Evolutionary conservation across 2,888 invertebrate genomes (phyloP).

Genomic region (Trachelus tabidus): DNA sequence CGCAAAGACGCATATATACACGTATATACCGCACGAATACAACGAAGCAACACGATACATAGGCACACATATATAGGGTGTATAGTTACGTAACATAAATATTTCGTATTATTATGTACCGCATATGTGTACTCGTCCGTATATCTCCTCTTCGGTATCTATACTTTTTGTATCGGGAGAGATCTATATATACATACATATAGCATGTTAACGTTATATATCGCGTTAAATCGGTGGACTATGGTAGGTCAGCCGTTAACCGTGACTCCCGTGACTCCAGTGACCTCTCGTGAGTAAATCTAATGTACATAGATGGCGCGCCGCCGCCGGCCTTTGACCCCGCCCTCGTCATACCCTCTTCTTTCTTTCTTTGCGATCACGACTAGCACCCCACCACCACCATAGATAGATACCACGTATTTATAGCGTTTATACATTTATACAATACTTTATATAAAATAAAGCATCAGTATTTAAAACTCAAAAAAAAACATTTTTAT

Average conservation of each 20-base stretch:
- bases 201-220: conserved; percentile 55
- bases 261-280: too few species aligned
- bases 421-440: conserved; percentile 67
- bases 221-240: conserved; percentile 64
- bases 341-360: conserved; percentile 65
- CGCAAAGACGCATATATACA: conserved; percentile 30
- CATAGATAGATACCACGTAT: conserved; percentile 67
- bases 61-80: conserved; percentile 32
- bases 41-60: conserved; percentile 27
- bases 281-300: conserved; percentile 59
- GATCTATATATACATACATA: conserved; percentile 53
- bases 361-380: conserved; percentile 66
- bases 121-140: conserved; percentile 47
- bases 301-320: conserved; percentile 66
- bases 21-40: conserved; percentile 30
- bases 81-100: too few species aligned
- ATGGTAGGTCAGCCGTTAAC: conserved; percentile 63
- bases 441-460: conserved; percentile 67
- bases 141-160: conserved; percentile 23
- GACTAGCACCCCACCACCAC: conserved; percentile 66
- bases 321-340: conserved; percentile 65
- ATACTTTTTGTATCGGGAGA: too few species aligned
- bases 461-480: conserved; percentile 67
- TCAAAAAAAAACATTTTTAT: conserved; percentile 26
- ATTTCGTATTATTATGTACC: conserved; percentile 20